Conservation (phyloP, 2,888 invertebrate genomes). For the Acleris emargana region DNA sequence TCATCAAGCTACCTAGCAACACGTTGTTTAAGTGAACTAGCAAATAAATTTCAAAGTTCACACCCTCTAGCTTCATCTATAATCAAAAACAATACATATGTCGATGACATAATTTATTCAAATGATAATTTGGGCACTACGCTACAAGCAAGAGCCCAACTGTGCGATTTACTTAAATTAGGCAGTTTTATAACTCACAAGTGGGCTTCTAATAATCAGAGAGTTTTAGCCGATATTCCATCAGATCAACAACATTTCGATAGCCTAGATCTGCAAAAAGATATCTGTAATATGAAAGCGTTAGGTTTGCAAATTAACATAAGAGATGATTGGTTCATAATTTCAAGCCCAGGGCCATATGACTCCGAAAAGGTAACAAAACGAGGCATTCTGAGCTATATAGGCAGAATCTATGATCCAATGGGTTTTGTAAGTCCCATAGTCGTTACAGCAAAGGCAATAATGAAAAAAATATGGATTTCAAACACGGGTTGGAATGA, state of each 20-base stretch:
- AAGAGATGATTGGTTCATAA: too few species aligned
- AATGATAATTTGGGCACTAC: neutral
- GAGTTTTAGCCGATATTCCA: neutral
- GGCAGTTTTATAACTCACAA: conserved; percentile 10
- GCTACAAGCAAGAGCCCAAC: conserved; percentile 30
- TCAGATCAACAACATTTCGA: neutral
- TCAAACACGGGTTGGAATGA: too few species aligned
- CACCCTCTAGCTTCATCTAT: conserved; percentile 35
- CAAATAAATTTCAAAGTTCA: conserved; percentile 5
- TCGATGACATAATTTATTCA: conserved; percentile 34
- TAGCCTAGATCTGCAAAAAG: neutral
- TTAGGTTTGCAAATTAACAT: neutral
- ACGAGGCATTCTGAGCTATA: too few species aligned
- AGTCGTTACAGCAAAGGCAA: too few species aligned
- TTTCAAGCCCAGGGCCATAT: too few species aligned
- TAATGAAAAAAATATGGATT: too few species aligned
- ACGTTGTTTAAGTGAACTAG: conserved; percentile 34
- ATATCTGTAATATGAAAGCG: neutral
- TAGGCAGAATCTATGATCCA: too few species aligned
- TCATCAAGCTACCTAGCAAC: conserved; percentile 39
- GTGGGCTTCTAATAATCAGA: neutral
- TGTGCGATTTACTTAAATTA: neutral
- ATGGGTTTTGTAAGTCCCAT: too few species aligned
- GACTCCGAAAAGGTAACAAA: too few species aligned
- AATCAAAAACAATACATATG: conserved; percentile 31